Conservation (phyloP, 92 coral and sea anemone genomes). For the Heliopora coerulea region DNA sequence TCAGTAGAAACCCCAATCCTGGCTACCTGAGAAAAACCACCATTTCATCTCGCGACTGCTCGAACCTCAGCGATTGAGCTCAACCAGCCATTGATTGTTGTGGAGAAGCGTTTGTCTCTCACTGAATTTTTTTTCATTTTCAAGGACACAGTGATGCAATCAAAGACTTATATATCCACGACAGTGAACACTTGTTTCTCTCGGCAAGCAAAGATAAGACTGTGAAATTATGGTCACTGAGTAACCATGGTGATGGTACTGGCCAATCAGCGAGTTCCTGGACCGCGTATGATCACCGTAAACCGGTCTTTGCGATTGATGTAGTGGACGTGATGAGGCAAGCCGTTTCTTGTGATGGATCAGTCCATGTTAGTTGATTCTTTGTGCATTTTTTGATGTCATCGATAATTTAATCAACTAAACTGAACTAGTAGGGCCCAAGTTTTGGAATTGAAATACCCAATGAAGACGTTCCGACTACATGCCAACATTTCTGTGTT, state of each 20-base stretch:
- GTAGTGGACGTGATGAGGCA: slow-evolving; percentile 85
- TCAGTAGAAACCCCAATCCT: no score
- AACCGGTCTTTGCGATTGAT: slow-evolving; percentile 85
- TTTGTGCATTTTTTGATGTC: no score
- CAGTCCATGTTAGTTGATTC: slow-evolving; percentile 69
- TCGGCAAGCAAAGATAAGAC: slow-evolving; percentile 96
- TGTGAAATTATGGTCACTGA: slow-evolving; percentile 95
- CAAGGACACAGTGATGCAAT: slow-evolving; percentile 94
- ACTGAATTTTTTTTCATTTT: background rate
- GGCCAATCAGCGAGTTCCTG: slow-evolving; percentile 99
- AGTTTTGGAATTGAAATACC: no score
- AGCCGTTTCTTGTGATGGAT: slow-evolving; percentile 92
- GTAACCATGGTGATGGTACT: slow-evolving; percentile 98
- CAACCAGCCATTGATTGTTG: no score
- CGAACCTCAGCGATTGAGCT: no score
- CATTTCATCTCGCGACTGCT: no score
- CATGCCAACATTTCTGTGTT: no score
- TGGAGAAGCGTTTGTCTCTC: background rate
- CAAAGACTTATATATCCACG: slow-evolving; percentile 82
- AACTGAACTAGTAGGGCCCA: no score
- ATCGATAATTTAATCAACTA: no score
- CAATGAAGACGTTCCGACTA: no score
- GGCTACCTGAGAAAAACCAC: no score
- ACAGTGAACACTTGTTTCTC: slow-evolving; percentile 89
- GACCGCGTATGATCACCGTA: slow-evolving; percentile 84